Evolutionary conservation across 2,113 vertebrate species (phyloP).

Genomic region (Thermophis baileyi): DNA sequence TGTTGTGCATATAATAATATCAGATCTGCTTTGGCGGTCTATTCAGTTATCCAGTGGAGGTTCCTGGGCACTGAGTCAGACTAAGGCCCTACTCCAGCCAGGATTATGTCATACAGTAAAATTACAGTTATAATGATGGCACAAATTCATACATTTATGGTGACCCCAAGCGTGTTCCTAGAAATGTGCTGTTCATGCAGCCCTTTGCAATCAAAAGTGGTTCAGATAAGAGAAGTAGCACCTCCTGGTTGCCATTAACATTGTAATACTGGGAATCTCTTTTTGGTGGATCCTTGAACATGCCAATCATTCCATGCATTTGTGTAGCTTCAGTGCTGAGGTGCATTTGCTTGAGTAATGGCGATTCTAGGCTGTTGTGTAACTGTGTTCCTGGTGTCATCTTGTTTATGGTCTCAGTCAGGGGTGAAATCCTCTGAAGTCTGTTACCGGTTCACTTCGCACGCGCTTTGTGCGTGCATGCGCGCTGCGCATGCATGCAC

Average conservation of each 20-base stretch:
- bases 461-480: too few species aligned
- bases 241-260: background rate
- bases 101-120: background rate
- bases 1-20: background rate
- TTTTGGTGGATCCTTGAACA: background rate
- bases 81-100: background rate
- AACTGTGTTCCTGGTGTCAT: too few species aligned
- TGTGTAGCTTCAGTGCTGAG: background rate
- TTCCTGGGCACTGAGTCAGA: background rate
- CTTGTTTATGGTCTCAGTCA: background rate
- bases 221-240: background rate
- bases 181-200: background rate
- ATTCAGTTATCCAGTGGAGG: background rate
- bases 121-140: background rate
- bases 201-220: too few species aligned
- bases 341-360: background rate
- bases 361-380: background rate
- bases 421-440: too few species aligned
- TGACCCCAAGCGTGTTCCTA: background rate
- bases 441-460: too few species aligned
- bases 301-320: too few species aligned
- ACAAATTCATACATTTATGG: background rate
- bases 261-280: background rate
- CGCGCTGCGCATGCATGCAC: too few species aligned
- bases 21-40: background rate